A percentile compares a stretch with the other conserved stretches of the same genome.
Conservation (phyloP, 2,888 invertebrate genomes). For the Sinotaia quadrata region DNA sequence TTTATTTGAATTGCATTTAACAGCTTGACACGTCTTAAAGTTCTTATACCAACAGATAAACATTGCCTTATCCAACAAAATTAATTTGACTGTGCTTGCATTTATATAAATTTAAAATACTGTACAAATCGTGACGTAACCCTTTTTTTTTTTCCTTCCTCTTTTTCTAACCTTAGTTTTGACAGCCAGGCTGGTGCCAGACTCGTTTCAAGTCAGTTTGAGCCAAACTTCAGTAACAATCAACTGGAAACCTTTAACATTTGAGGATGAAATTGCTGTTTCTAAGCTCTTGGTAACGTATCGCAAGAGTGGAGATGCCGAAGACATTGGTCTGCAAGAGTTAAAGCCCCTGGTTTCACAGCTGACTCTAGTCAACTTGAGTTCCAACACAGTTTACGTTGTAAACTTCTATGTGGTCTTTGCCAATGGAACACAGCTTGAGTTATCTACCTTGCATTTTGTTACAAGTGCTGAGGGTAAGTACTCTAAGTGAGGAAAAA, state of each 20-base stretch:
- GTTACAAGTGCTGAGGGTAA: slow-evolving; percentile 28
- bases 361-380: slow-evolving; percentile 17
- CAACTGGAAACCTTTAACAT: background rate
- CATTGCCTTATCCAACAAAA: no score
- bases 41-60: no score
- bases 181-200: background rate
- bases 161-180: background rate
- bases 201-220: background rate
- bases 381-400: slow-evolving; percentile 24
- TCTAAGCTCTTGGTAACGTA: background rate
- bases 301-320: slow-evolving; percentile 1
- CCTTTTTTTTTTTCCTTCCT: background rate
- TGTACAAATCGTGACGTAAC: no score
- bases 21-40: no score
- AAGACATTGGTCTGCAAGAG: background rate
- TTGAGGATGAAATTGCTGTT: slow-evolving; percentile 3
- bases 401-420: slow-evolving; percentile 15
- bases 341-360: background rate
- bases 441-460: slow-evolving; percentile 27
- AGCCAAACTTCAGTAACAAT: slow-evolving; percentile 12
- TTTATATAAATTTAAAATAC: no score
- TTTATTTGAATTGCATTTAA: no score
- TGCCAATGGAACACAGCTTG: slow-evolving; percentile 4
- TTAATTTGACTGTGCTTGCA: no score
- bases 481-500: no score